Conservation (phyloP, 2,888 invertebrate genomes). For the Catocala nupta region DNA sequence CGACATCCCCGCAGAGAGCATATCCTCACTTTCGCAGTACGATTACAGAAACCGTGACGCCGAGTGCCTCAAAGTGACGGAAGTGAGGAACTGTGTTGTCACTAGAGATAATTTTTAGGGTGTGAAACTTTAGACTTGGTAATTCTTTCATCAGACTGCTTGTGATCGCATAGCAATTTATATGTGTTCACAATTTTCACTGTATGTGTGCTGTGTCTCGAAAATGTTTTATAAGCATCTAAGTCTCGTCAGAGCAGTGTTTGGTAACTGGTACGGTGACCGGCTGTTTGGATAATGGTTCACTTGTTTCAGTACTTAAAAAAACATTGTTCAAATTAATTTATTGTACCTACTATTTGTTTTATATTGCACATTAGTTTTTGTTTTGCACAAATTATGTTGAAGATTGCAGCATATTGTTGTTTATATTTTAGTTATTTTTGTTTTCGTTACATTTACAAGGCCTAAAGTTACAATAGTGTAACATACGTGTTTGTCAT, state of each 20-base stretch:
- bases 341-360: slow-evolving; percentile 58
- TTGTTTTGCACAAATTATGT: slow-evolving; percentile 61
- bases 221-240: slow-evolving; percentile 33
- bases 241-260: slow-evolving; percentile 37
- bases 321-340: slow-evolving; percentile 50
- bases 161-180: slow-evolving; percentile 59
- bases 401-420: slow-evolving; percentile 48
- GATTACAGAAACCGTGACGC: slow-evolving; percentile 75
- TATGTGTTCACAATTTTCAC: slow-evolving; percentile 62
- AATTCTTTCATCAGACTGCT: slow-evolving; percentile 53
- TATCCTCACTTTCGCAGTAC: slow-evolving; percentile 62
- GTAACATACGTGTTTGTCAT: slow-evolving; percentile 33
- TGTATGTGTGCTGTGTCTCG: slow-evolving; percentile 59
- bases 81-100: slow-evolving; percentile 73
- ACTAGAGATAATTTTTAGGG: slow-evolving; percentile 60
- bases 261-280: slow-evolving; percentile 31
- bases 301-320: slow-evolving; percentile 57
- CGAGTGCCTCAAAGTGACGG: slow-evolving; percentile 75
- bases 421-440: slow-evolving; percentile 51
- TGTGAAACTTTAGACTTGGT: slow-evolving; percentile 46
- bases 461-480: slow-evolving; percentile 41
- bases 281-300: slow-evolving; percentile 19
- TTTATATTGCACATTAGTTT: slow-evolving; percentile 61
- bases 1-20: slow-evolving; percentile 67
- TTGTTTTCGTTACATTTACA: slow-evolving; percentile 42